Evolutionary conservation across 2,888 invertebrate species (phyloP), one percentile per base, ranked within the genome.

Genomic region (Microplitis deprimator): DNA sequence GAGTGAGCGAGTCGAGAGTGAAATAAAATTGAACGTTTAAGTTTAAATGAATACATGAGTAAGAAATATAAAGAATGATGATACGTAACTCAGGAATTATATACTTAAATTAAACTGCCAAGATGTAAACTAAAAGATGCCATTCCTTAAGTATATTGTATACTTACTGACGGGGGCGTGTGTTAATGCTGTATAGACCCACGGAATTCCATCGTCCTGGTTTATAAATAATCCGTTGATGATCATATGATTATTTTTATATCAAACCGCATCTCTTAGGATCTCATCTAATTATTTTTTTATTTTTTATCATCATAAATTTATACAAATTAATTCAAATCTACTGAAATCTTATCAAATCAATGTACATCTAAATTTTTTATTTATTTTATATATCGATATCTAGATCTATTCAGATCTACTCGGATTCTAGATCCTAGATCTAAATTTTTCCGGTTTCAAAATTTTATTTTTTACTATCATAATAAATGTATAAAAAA

Each of bases 41-140:
- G 50, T 13, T 50, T 50, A 50, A 50, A 50, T 50, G 10, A 8
- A 50, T 29, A 50, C 10, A 50, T 50, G 50, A 50, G 50, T 50
- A 50, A 50, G 50, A 50, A 13, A 50, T 50, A 13, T 5, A 72
- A 10, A 20, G 50, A 67, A 50, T 73, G 67, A 65, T 50, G 65
- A 73, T 73, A 13, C 17, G 29, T 29, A 29, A 29, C 29, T 29
- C 29, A 29, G 29, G 29, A 29, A 29, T 29, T 29, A 29, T 29
- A 29, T 29, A 29, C 29, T 29, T 29, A 29, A 29, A 29, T 29
- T 29, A 29, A 73, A 64, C 65, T 59, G 38, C 64, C 65, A 65
- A 73, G 6, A 17, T 73, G 41, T 73, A 39, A 73, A 73, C 62
- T 73, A 8, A 64, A 41, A 73, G 17, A 64, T 73, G 41, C 64